Base-by-base conservation (phyloP, 2,797 vertebrate genomes). In the Pyrocephalus nanus region DNA sequence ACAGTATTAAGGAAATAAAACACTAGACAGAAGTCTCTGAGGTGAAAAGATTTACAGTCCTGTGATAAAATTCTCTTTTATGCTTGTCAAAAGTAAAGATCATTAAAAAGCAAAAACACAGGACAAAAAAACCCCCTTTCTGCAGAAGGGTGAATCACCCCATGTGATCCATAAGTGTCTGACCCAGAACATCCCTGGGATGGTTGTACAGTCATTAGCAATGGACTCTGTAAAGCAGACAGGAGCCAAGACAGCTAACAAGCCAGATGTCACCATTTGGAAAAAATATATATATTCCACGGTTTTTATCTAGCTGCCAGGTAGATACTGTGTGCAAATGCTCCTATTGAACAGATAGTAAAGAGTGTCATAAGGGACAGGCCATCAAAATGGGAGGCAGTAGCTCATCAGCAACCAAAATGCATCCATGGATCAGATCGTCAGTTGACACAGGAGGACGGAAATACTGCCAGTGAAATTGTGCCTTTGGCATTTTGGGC, bases 241-340 rank as follows among this genome's bases (percentile, higher is more conserved):
- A 10, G 79, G 62, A 92, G 84, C 94, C 88, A 93, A 94, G 42
- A 65, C 80, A 94, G 90, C 69, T 94, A 96, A 94, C 83, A 92
- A 94, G 80, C 86, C 96, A 96, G 92, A 96, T 95, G 93, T 89
- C 90, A 80, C 71, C 11, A 8, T 43, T 85, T 90, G 77, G 80
- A 55, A 80, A 86, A 85, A 32, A 30, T 1, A 30, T 9, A 51
- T 5, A 21, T 32, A 66, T 61, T 93, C 67, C 43, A 20, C 30
- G 58, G 2, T 30, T 94, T 93, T 93, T 88, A 91, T 92, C 69
- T 73, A 57, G 90, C 76, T 95, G 78, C 78, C 84, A 95, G 95
- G 91, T 91, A 96, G 70, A n/a, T 15, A 77, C 51, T 66, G 34
- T 76, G 87, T 70, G 67, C 60, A 91, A 90, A 80, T 85, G 38